Evolutionary conservation across 2,888 invertebrate species (phyloP), one percentile per base, ranked within the genome.

Genomic region (Eumacrocentrus americanus): DNA sequence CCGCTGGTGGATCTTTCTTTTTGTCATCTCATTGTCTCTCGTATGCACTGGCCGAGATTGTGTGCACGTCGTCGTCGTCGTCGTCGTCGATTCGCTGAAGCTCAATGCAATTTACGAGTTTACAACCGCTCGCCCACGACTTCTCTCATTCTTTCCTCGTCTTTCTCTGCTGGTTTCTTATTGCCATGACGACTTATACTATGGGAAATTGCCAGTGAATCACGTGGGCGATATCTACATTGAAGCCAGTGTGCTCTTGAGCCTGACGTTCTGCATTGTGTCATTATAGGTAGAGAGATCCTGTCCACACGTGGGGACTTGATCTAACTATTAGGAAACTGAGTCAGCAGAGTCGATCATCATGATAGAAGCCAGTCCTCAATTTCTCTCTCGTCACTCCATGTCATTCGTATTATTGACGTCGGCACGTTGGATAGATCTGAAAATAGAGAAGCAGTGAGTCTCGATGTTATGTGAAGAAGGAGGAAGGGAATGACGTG

Each of bases 91-190:
- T 60, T 56, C 20, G 16, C 25, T 29, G 37, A 51, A 18, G 40
- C 51, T 51, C 57, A 38, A 47, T 47, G 53, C 40, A 61, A 61
- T 61, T 61, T 61, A 58, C 60, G 53, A 61, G 53, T 58, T 47
- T 58, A 58, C 48, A 53, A 29, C 3, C 44, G 14, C 37, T 29
- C 61, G 47, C 61, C 57, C 61, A 61, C 61, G 44, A 42, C 35
- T 25, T 42, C 23, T 7, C 23, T 46, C 14, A 12, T 20, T n/a
- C 12, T 25, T 18, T 23, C 46, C 2, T 46, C n/a, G 11, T 1
- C 22, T 22, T 25, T 46, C 12, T 7, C 14, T 46, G n/a, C n/a
- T 22, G 22, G 2, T 12, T 46, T 22, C 22, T 40, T 35, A 35
- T 35, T 40, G 14, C 12, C 4, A 12, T 12, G n/a, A 12, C 9